Evolutionary conservation across 2,113 vertebrate species (phyloP), one percentile per base, ranked within the genome.

Genomic region (Phodopus roborovskii): DNA sequence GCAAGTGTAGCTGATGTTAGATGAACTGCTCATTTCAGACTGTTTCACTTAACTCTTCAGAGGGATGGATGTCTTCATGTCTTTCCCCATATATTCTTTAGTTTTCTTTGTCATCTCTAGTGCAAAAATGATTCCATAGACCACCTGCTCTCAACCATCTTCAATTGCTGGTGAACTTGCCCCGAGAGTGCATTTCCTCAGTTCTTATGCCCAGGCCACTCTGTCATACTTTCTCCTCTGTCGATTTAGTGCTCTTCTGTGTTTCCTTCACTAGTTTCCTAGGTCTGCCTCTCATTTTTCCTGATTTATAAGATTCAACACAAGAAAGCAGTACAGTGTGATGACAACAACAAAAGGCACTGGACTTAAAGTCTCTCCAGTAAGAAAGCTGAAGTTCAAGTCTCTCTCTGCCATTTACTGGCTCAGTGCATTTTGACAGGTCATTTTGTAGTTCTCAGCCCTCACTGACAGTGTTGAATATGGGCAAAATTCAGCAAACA

Each of bases 11-110:
- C 9, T 13, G 16, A 85, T 33, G 42, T n/a, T 79, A 78, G 28
- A 16, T 96, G 96, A 96, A 98, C 97, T 94, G 62, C 94, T 97
- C 62, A 7, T 39, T n/a, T 86, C 16, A 58, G 53, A 94, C 70
- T 90, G 70, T 42, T 58, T 94, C 26, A 22, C 15, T 15, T 70
- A 90, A 75, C 7, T 53, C 64, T 81, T 96, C 3, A 53, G 13
- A 91, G 24, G 15, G 42, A 45, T 53, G 17, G 11, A 20, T 53
- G 16, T 56, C 33, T 81, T 78, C 20, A 68, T 17, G 19, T 30
- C 48, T 30, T 11, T 26, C 11, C 88, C 53, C 58, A 39, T n/a
- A 12, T 13, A 77, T 42, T 50, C 62, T 88, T 58, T 12, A 77
- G 22, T 66, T 83, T 92, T 56, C 56, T 48, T 88, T 90, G 19